These are phyloP conservation scores for Eucera pruinosa DNA, from an alignment of 2,888 invertebrate genomes.

Conservation along the genomic window DNA sequence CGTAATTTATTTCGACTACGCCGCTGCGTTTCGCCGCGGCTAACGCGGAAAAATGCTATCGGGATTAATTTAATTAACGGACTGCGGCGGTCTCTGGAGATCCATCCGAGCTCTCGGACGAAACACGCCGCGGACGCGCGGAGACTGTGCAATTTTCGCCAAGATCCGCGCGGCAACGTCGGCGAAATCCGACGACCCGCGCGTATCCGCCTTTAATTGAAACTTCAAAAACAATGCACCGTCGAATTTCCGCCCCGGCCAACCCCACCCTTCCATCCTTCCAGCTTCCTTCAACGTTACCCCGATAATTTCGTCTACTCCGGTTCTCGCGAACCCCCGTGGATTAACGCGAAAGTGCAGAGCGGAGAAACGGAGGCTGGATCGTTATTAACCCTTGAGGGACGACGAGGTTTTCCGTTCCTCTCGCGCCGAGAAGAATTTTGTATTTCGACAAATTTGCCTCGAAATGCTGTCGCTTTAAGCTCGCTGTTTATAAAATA, in stretches of 20 bases:
- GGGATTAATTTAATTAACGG: conserved; percentile 43
- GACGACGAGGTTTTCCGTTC: too few relatives aligned
- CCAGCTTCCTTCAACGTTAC: conserved; percentile 5
- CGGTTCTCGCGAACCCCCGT: conserved; percentile 23
- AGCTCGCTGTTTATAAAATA: too few relatives aligned
- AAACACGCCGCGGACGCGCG: too few relatives aligned
- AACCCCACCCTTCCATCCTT: too few relatives aligned
- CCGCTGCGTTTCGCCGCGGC: too few relatives aligned
- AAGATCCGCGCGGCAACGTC: too few relatives aligned
- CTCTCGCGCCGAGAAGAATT: too few relatives aligned
- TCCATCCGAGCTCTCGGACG: too few relatives aligned
- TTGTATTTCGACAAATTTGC: too few relatives aligned
- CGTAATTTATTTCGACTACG: conserved; percentile 36
- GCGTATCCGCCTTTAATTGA: conserved; percentile 39
- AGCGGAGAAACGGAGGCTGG: background rate
- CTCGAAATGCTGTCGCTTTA: too few relatives aligned
- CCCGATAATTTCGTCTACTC: conserved; percentile 56
- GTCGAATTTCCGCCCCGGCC: conserved; percentile 40
- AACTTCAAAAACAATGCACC: conserved; percentile 50
- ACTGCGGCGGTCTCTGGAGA: too few relatives aligned
- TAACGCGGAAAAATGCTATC: conserved; percentile 42
- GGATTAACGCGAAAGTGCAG: conserved; percentile 35
- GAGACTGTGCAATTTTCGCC: conserved; percentile 36
- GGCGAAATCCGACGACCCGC: background rate
- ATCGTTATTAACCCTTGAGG: too few relatives aligned